Base-by-base conservation (phyloP, 2,797 vertebrate genomes). In the Parotocinclus haroldoi region DNA sequence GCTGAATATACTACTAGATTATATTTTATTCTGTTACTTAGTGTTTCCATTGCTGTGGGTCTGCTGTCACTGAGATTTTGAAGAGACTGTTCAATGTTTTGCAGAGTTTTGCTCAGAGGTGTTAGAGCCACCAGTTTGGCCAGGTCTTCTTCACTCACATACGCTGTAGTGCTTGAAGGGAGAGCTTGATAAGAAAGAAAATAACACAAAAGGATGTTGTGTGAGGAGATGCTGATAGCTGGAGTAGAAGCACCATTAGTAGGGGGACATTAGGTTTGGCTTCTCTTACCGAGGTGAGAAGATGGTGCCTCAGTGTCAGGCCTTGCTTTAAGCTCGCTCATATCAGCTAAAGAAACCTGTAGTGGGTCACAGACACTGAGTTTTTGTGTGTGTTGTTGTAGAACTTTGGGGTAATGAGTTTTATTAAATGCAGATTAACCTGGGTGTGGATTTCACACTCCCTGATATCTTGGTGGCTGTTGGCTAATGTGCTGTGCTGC, bases 21-120 rank as follows among this genome's bases (percentile, higher is more conserved):
- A 27, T 27, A 46, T 7, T 6, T 46, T 11, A n/a, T 11, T 46
- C 5, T 49, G 13, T 50, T 71, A 71, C 69, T 55, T 14, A 38
- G 14, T 42, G 56, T 44, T 45, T 63, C 39, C 12, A 57, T 46
- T 49, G 44, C 50, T 54, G 0, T 63, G 44, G 68, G 11, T 0
- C 4, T 50, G 45, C 4, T 11, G 10, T 27, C 13, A 19, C 65
- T 63, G 10, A 89, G 79, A 2, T 76, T 82, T 60, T 89, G 82
- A 60, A 94, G 78, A 51, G 84, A 89, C 58, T 89, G 83, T 54
- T 90, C 91, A 72, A 93, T 91, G 45, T 93, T 89, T 63, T 80
- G 81, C 42, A 93, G 84, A 1, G 89, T 92, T 77, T 84, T 91
- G 76, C 85, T 89, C 17, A 94, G 84, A 37, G 93, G 92, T 12